Conservation (phyloP, 2,113 vertebrate genomes). For the Columba janthina region DNA sequence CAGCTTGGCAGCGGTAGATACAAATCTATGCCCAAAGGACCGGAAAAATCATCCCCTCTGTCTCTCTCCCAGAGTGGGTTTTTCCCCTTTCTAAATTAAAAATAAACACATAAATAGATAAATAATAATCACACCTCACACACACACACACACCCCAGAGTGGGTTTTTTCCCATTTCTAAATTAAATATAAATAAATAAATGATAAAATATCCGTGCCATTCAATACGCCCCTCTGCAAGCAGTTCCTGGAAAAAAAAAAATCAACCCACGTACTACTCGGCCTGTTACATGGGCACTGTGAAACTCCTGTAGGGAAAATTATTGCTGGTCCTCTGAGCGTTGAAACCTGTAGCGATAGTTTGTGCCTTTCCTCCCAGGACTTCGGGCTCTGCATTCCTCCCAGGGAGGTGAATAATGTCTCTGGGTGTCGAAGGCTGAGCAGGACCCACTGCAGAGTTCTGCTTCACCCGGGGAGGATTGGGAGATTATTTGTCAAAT, state of each 20-base stretch:
- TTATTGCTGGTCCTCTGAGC: background rate
- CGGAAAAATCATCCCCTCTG: background rate
- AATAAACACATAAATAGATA: background rate
- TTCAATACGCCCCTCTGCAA: background rate
- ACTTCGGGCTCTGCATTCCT: background rate
- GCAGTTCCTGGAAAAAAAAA: background rate
- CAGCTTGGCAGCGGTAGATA: constrained; percentile 76
- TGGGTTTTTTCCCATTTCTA: too few relatives aligned
- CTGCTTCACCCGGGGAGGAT: background rate
- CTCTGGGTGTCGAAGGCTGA: background rate
- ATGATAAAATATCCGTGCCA: background rate
- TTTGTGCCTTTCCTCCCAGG: background rate
- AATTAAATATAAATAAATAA: background rate
- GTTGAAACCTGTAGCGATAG: background rate
- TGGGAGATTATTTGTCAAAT: background rate
- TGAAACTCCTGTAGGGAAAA: background rate
- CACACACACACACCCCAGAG: too few relatives aligned
- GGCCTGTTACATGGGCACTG: background rate
- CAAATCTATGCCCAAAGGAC: constrained; percentile 54
- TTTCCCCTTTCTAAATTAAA: background rate
- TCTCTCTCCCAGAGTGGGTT: background rate
- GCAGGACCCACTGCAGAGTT: background rate
- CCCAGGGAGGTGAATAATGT: background rate
- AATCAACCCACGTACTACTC: background rate
- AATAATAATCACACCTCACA: too few relatives aligned